These are phyloP conservation scores for Drosophila hydei DNA, from an alignment of 1,140 invertebrate genomes.

Conservation along the genomic window DNA sequence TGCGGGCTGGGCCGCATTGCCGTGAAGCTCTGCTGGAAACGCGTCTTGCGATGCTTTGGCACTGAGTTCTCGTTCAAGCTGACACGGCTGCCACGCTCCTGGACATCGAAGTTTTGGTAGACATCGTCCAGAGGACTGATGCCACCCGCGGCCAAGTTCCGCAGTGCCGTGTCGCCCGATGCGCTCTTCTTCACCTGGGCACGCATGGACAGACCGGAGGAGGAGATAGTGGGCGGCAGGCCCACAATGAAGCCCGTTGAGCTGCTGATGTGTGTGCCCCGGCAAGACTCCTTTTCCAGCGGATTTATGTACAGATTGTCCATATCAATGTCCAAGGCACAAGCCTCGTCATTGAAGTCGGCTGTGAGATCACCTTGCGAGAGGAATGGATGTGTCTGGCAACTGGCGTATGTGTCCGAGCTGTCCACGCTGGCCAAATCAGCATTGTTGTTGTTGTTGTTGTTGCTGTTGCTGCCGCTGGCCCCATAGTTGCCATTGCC, in stretches of 20 bases:
- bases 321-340: constrained; percentile 84
- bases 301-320: constrained; percentile 97
- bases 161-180: constrained; percentile 89
- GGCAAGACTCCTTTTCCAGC: constrained; percentile 87
- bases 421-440: constrained; percentile 92
- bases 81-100: constrained; percentile 86
- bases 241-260: constrained; percentile 77
- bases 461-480: constrained; percentile 64
- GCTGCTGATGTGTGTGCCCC: constrained; percentile 61
- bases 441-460: constrained; percentile 85
- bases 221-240: constrained; percentile 61
- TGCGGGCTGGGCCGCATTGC: constrained; percentile 49
- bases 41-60: constrained; percentile 93
- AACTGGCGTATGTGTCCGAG: constrained; percentile 97
- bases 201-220: constrained; percentile 46
- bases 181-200: constrained; percentile 89
- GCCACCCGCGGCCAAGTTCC: constrained; percentile 83
- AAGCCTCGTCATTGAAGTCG: constrained; percentile 86
- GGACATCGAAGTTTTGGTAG: constrained; percentile 85
- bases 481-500: constrained; percentile 62
- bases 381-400: constrained; percentile 96
- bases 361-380: constrained; percentile 92
- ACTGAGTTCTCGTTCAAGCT: constrained; percentile 88
- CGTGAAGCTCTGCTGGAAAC: constrained; percentile 89
- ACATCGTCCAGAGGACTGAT: constrained; percentile 85